Base-by-base conservation (phyloP, 2,113 vertebrate genomes). In the Ondatra zibethicus region DNA sequence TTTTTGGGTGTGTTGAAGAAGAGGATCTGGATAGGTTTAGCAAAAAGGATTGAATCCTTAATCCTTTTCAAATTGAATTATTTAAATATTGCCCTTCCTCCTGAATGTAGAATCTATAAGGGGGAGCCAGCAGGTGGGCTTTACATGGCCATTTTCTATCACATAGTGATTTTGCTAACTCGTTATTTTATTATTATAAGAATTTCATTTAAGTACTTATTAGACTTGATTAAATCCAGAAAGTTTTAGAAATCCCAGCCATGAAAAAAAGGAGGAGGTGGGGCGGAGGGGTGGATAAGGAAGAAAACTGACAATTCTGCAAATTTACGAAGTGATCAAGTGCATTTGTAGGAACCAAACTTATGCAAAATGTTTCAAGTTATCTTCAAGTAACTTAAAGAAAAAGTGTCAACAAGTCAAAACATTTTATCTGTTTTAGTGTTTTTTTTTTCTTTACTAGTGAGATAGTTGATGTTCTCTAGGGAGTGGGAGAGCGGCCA, bases 1-100 rank as follows among this genome's bases (percentile, higher is more conserved):
- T 99, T 99, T 97, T 99, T 99, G 17, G 99, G 98, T 17, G 99
- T 98, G 85, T 97, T 99, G 98, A 99, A 99, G 98, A 99, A 99
- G 61, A 99, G 99, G 92, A 99, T 99, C 19, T 99, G 98, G 0
- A 99, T 99, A 66, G 99, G 99, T 93, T 99, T 99, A 1, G 95
- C 98, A 97, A 99, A 99, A 94, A 99, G 99, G 96, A 99, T 99
- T 36, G 27, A 45, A n/a, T 92, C 68, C n/a, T n/a, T n/a, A n/a
- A n/a, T n/a, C n/a, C n/a, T n/a, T n/a, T n/a, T n/a, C n/a, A n/a
- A n/a, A n/a, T n/a, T n/a, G n/a, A n/a, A 36, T 70, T 73, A 66
- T 84, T 91, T 81, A 94, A 91, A 31, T 66, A 52, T 27, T 23
- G 36, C 29, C 11, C 23, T 42, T 11, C 13, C 42, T 39, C 25